Evolutionary conservation across 2,888 invertebrate species (phyloP).

Genomic region (Kryphioiulus occultus): DNA sequence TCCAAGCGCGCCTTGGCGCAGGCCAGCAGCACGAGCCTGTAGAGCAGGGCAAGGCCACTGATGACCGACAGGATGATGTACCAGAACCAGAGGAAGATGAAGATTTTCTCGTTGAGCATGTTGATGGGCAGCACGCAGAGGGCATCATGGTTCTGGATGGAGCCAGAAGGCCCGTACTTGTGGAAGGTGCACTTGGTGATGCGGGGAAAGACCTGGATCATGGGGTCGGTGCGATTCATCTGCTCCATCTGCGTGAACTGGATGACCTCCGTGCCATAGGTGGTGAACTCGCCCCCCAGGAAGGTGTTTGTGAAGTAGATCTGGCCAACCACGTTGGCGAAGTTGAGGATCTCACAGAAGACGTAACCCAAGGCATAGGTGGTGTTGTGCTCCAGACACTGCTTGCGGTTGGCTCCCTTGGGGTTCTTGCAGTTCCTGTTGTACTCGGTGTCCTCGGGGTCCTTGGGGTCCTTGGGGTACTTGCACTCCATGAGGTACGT

Average conservation of each 20-base stretch:
- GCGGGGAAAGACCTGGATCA: conserved; percentile 57
- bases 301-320: conserved; percentile 59
- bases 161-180: conserved; percentile 56
- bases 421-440: conserved; percentile 83
- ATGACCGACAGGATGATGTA: conserved; percentile 58
- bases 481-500: conserved; percentile 55
- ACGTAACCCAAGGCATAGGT: not conserved
- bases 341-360: conserved; percentile 57
- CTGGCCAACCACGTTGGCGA: conserved; percentile 59
- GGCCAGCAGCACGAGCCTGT: conserved; percentile 71
- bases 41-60: conserved; percentile 61
- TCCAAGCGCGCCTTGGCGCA: conserved; percentile 76
- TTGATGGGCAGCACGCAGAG: conserved; percentile 59
- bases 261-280: conserved; percentile 59
- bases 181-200: conserved; percentile 59
- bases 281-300: conserved; percentile 58
- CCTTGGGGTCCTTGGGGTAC: conserved; percentile 53
- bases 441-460: conserved; percentile 56
- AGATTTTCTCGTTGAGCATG: conserved; percentile 59
- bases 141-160: conserved; percentile 57
- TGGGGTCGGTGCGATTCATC: conserved; percentile 57
- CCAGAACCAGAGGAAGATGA: conserved; percentile 58
- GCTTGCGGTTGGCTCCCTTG: no score
- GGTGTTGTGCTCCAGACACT: no score
- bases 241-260: conserved; percentile 57